Conservation (phyloP, 2,888 invertebrate species). For the Lithosia quadra region DNA sequence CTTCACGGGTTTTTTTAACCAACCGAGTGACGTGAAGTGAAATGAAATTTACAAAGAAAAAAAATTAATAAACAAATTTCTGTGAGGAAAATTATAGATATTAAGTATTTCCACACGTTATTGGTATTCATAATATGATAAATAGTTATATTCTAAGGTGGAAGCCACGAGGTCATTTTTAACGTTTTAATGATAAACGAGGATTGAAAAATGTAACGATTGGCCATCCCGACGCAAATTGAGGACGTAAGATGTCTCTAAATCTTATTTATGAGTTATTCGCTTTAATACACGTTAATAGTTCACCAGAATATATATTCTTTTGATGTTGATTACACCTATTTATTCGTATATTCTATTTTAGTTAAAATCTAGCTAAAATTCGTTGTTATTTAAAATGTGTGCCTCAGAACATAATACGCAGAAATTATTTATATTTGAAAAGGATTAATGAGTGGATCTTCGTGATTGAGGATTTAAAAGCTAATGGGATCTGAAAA, state of each 20-base stretch:
- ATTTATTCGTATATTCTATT: slow-evolving; percentile 74
- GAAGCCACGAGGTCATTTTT: slow-evolving; percentile 65
- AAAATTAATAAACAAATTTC: slow-evolving; percentile 5
- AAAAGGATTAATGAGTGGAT: slow-evolving; percentile 59
- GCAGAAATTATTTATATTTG: slow-evolving; percentile 58
- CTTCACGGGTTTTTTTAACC: not conserved
- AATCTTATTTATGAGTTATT: slow-evolving; percentile 82
- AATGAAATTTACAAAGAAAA: not conserved
- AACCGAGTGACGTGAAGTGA: not conserved
- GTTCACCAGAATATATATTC: slow-evolving; percentile 70
- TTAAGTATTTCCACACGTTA: slow-evolving; percentile 33
- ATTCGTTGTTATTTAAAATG: slow-evolving; percentile 69
- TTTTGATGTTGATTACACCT: slow-evolving; percentile 80
- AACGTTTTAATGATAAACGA: slow-evolving; percentile 79
- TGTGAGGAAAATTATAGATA: slow-evolving; percentile 13
- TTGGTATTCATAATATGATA: slow-evolving; percentile 54
- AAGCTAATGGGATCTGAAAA: slow-evolving; percentile 1
- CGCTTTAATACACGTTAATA: slow-evolving; percentile 78
- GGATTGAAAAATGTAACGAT: slow-evolving; percentile 76
- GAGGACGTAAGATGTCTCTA: slow-evolving; percentile 71
- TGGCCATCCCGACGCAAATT: slow-evolving; percentile 78
- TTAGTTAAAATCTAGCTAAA: slow-evolving; percentile 63
- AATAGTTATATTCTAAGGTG: slow-evolving; percentile 55
- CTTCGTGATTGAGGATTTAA: not conserved
- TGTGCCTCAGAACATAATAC: slow-evolving; percentile 59